Evolutionary conservation across 2,888 invertebrate species (phyloP), one percentile per base, ranked within the genome.

Genomic region (Homarus gammarus): DNA sequence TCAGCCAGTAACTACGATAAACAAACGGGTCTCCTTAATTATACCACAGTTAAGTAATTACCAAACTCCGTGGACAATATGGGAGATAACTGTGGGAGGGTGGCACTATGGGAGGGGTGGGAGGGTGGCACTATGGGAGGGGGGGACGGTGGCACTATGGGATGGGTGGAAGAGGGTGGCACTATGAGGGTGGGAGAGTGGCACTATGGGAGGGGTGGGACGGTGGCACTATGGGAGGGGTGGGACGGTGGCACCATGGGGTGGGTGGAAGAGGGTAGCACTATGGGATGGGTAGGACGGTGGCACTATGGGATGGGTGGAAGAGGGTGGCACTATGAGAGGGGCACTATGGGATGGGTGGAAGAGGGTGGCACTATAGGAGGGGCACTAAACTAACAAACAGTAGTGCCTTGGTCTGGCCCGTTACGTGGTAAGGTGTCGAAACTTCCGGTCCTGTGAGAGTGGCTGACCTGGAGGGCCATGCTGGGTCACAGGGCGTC

Each of bases 401-500:
- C 82, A 44, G 10, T n/a, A 40, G 38, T 40, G 31, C 70, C 61
- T 5, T 27, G 22, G 64, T 18, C 15, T 18, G 3, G 77, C 27
- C 84, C 84, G 84, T 85, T 85, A 85, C 64, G 77, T 85, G n/a
- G 77, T 83, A 38, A 70, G 77, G 84, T 77, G 84, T 49, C 75
- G 84, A 64, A 64, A 75, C 77, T 85, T 85, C 84, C 84, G 84
- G 77, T 33, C 38, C 27, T n/a, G 31, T 40, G 84, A 61, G 64
- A 77, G 75, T 77, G 85, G 49, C 61, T 75, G 77, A 85, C 84
- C 84, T 38, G 64, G 27, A 38, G 38, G 38, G 18, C 2, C 83
- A 70, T 49, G 40, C 40, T 40, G 64, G 84, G 84, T 85, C 84
- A 77, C 33, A 0, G 15, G 6, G 44, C 18, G 49, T 33, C 64